Evolutionary conservation across 23 tunicate species (phyloP).

Genomic region (Diplosoma virens): DNA sequence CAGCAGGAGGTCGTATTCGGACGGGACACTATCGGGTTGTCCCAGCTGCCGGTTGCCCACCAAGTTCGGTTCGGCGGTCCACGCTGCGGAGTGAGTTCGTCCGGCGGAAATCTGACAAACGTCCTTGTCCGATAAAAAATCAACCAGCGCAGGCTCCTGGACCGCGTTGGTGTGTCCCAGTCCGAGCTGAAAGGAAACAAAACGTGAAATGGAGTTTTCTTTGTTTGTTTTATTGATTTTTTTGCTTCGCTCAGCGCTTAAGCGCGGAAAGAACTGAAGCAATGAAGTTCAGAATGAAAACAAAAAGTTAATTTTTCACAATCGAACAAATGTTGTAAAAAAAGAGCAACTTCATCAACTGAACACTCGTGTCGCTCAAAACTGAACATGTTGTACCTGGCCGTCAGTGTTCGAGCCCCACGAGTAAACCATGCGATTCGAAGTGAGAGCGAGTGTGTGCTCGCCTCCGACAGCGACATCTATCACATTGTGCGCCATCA

Average conservation of each 20-base stretch:
- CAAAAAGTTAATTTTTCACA: too few relatives aligned
- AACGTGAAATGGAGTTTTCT: too few relatives aligned
- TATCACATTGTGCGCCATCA: slow-evolving; percentile 29
- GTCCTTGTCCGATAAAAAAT: slow-evolving; percentile 48
- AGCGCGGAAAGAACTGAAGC: too few relatives aligned
- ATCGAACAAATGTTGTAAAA: too few relatives aligned
- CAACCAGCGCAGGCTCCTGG: slow-evolving; percentile 62
- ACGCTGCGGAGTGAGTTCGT: slow-evolving; percentile 82
- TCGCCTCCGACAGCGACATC: slow-evolving; percentile 84
- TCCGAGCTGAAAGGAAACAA: slow-evolving; percentile 69
- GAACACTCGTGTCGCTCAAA: too few relatives aligned
- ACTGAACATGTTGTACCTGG: too few relatives aligned
- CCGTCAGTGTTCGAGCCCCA: slow-evolving; percentile 98
- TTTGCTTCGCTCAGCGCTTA: too few relatives aligned
- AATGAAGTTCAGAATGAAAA: too few relatives aligned
- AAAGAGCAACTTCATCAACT: too few relatives aligned
- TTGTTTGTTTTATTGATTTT: too few relatives aligned
- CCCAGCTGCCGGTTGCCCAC: slow-evolving; percentile 46
- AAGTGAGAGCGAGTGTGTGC: slow-evolving; percentile 75
- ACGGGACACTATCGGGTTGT: slow-evolving; percentile 74
- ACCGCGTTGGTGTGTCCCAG: slow-evolving; percentile 81
- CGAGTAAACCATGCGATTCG: slow-evolving; percentile 53
- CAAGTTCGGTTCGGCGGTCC: slow-evolving; percentile 59
- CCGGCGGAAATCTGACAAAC: slow-evolving; percentile 92
- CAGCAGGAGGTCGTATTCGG: slow-evolving; percentile 56